Evolutionary conservation across 2,888 invertebrate genomes (phyloP).

Genomic region (Fabriciana adippe): DNA sequence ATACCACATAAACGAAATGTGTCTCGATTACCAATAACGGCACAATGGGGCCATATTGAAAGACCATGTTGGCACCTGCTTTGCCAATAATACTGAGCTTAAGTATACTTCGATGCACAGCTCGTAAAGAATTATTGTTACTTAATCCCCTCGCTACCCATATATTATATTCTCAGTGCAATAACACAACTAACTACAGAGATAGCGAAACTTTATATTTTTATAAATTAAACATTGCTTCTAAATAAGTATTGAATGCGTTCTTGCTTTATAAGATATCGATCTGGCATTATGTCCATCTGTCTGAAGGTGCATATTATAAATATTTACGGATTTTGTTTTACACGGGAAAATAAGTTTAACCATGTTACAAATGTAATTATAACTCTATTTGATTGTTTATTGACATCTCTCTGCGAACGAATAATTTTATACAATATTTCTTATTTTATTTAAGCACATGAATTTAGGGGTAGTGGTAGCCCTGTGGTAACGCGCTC

Average conservation of each 20-base stretch:
- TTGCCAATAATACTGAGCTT: slow-evolving; percentile 53
- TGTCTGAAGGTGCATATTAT: slow-evolving; percentile 9
- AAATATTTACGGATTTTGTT: slow-evolving; percentile 17
- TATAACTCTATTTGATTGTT: neutral
- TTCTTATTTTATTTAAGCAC: too few species aligned
- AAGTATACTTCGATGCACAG: slow-evolving; percentile 44
- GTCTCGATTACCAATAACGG: slow-evolving; percentile 71
- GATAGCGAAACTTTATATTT: slow-evolving; percentile 8
- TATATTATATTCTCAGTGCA: slow-evolving; percentile 8
- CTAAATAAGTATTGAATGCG: slow-evolving; percentile 14
- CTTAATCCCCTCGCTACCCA: slow-evolving; percentile 14
- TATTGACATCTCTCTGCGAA: neutral
- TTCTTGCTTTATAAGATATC: slow-evolving; percentile 13
- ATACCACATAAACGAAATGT: slow-evolving; percentile 64
- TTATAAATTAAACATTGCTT: slow-evolving; percentile 18
- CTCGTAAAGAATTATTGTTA: slow-evolving; percentile 23
- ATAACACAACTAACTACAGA: slow-evolving; percentile 7
- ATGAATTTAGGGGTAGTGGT: too few species aligned
- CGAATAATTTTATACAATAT: too few species aligned
- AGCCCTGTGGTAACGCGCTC: too few species aligned
- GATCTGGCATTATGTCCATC: slow-evolving; percentile 15
- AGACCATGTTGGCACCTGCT: slow-evolving; percentile 64
- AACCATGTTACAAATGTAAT: neutral
- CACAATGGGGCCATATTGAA: slow-evolving; percentile 66
- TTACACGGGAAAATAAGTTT: slow-evolving; percentile 8